Evolutionary conservation across 2,888 invertebrate genomes (phyloP), one percentile per base, ranked within the genome.

Genomic region (Ochropleura leucogaster): DNA sequence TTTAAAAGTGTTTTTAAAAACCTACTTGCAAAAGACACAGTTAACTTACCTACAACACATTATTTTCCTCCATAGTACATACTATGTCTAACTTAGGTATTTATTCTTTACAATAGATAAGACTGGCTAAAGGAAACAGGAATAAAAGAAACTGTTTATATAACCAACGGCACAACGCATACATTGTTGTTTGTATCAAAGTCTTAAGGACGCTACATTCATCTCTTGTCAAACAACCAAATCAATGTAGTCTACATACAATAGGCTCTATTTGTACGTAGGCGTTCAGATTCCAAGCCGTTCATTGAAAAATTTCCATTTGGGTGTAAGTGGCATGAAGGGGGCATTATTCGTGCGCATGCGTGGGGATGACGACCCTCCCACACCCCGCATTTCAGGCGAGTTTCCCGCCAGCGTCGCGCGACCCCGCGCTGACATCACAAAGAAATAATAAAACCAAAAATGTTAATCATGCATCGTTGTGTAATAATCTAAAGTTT

Each of bases 331-430:
- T 77, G 60, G 71, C 59, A 72, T 76, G 78, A 79, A 86, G 74
- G 82, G 77, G 79, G 78, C 78, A 75, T 78, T 65, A 82, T 67
- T 75, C 46, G 72, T 42, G 89, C 95, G 96, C 96, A 94, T 95
- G 96, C 95, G 92, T 87, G 60, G 53, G 16, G 7, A 86, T 81
- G 84, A 30, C 62, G 80, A 64, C 44, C 88, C 84, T 88, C 87
- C 80, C 89, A 83, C 87, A 91, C 90, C 87, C 83, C 86, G 68
- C 85, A 87, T 79, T 79, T 70, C 84, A 81, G 87, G 82, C 68
- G 60, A 85, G 73, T 91, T 93, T 93, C 94, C 94, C 94, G 94
- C 94, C 93, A 91, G 93, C 89, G 85, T 85, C 90, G 90, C 87
- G 87, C 90, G 89, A 86, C 85, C 77, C 70, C 88, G 81, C 85